Evolutionary conservation across 2,797 vertebrate species (phyloP).

Genomic region (Perodicticus potto): DNA sequence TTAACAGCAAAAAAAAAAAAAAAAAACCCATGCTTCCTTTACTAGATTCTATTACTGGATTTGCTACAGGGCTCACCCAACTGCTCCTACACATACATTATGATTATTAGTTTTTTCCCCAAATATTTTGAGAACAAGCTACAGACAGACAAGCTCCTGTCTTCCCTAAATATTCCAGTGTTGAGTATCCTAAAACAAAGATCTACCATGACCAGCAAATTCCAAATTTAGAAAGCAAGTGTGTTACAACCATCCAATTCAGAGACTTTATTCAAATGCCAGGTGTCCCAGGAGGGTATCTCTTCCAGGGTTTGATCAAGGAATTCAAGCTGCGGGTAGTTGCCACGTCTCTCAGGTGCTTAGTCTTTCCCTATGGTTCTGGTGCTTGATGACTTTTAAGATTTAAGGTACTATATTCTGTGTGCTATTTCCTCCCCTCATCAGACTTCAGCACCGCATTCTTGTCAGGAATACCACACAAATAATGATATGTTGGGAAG

Average conservation of each 20-base stretch:
- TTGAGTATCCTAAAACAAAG: background rate
- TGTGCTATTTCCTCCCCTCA: background rate
- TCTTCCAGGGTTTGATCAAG: background rate
- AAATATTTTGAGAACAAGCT: background rate
- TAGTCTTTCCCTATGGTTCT: background rate
- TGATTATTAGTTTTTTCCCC: background rate
- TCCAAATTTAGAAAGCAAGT: constrained; percentile 28
- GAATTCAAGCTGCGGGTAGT: background rate
- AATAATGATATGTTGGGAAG: background rate
- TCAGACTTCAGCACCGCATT: background rate
- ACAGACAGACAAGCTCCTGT: background rate
- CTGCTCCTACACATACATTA: background rate
- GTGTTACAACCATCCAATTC: background rate
- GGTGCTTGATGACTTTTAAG: background rate
- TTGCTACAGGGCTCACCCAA: background rate
- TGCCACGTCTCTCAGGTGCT: background rate
- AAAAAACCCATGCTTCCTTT: background rate
- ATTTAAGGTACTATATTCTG: background rate
- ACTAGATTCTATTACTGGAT: background rate
- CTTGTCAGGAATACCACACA: background rate
- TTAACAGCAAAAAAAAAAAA: background rate
- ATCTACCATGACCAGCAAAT: background rate
- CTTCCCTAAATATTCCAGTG: background rate
- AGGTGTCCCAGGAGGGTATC: background rate
- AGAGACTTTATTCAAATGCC: background rate